Evolutionary conservation across 2,888 invertebrate species (phyloP), one percentile per base, ranked within the genome.

Genomic region (Eristalis tenax): DNA sequence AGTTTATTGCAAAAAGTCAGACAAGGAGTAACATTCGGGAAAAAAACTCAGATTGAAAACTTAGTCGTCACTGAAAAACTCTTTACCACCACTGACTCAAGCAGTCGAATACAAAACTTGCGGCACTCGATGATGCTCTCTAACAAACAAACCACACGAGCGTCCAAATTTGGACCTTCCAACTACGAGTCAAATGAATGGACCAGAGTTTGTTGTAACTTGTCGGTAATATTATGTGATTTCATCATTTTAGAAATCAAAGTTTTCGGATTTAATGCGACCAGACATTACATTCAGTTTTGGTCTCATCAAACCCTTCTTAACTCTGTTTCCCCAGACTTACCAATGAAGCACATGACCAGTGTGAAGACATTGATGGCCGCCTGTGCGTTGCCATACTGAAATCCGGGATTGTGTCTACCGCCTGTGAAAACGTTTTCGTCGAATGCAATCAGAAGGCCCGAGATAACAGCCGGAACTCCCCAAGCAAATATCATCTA

Each of bases 341-440:
- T 92, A 97, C 97, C 96, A 88, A 96, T 95, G 88, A 97, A 96
- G 90, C 96, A 96, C 91, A 97, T 95, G 38, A 97, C 95, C 10
- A 97, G 94, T 71, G 97, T 93, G 89, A 96, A 95, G 1, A 97
- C 95, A 0, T 97, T 94, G 59, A 97, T 95, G 3, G 96, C 95
- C 43, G 98, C 97, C 91, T 97, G 96, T 5, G 96, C 94, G 89
- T 95, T 95, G 59, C 96, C 96, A 91, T 96, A 96, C 90, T 97
- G 96, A 90, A 98, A 96, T 90, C 96, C 96, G 0, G 96, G 96
- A 91, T 96, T 95, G 59, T 94, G 94, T 78, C 95, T 95, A 89
- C 95, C 95, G 40, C 94, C 94, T 15, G 95, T 92, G 88, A 94
- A 90, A 26, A 94, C 92, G 89, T 93, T 93, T 8, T 85, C 93